These are phyloP conservation scores for Elegia similella DNA, from an alignment of 2,888 invertebrate genomes.

Conservation along the genomic window DNA sequence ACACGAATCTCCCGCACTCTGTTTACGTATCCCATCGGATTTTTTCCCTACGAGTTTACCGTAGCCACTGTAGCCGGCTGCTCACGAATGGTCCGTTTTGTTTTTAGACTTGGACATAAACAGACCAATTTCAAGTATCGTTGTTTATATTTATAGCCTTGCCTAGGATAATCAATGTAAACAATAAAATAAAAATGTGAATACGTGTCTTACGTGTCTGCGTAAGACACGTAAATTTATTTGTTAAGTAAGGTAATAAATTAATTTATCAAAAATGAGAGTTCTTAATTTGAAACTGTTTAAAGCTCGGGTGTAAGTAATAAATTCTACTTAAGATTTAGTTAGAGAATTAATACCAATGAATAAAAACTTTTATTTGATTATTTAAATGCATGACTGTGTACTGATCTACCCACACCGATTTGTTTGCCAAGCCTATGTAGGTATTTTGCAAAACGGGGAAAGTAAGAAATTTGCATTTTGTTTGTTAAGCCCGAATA, in stretches of 20 bases:
- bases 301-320: no score
- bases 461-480: conserved; percentile 9
- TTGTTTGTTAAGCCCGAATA: not conserved
- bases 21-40: conserved; percentile 67
- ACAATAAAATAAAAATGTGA: not conserved
- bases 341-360: no score
- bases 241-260: no score
- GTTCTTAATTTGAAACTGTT: no score
- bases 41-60: conserved; percentile 64
- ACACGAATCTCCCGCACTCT: conserved; percentile 71
- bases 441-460: not conserved
- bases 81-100: conserved; percentile 58
- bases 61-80: conserved; percentile 45
- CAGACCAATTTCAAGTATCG: conserved; percentile 33
- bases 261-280: no score
- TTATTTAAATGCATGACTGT: no score
- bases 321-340: no score
- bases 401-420: not conserved
- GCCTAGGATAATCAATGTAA: not conserved
- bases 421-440: not conserved
- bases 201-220: no score
- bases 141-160: conserved; percentile 14
- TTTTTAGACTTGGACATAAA: conserved; percentile 51
- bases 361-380: no score
- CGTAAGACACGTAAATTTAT: no score